Base-by-base conservation (phyloP, 2,113 vertebrate species). In the Sigmodon hispidus region DNA sequence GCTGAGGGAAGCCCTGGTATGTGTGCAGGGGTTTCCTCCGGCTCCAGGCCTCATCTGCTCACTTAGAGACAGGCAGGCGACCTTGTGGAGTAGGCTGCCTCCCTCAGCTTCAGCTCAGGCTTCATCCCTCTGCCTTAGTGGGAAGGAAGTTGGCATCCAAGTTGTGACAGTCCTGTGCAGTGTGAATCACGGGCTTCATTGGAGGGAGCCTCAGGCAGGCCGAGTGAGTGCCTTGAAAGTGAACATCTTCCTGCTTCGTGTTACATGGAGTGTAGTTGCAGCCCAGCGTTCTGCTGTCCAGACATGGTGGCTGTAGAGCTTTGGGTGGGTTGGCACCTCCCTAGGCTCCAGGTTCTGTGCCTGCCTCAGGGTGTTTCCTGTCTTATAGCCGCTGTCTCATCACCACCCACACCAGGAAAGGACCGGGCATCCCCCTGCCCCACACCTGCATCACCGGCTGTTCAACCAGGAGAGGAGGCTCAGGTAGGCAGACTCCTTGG, bases 361-460 rank as follows among this genome's bases (percentile, higher is more conserved):
- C 19, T 0, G 13, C 80, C 92, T 93, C 93, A 98, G 87, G 95
- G 90, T 96, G 86, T 97, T 65, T 96, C 90, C 95, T 90, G 73
- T 90, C 93, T 91, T 97, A 89, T 90, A 98, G 98, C 98, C 95
- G 98, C 98, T 50, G 98, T 99, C 94, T 98, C 99, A n/a, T 98
- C 99, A n/a, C 98, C 97, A 45, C 16, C 40, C n/a, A 45, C 40
- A 0, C 98, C 98, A 93, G 97, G 99, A 98, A 99, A 99, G 97
- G 98, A 97, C 89, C 98, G 98, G 34, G 96, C 97, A 80, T 93
- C 97, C 87, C 97, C 97, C 17, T 98, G 89, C 29, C 97, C 94
- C 40, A 94, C 93, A 96, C 98, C 98, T 40, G 98, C 98, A 50
- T 98, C 98, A 36, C 97, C 98, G 93, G 98, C 99, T 97, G 98